Base-by-base conservation (phyloP, 2,113 vertebrate species). In the Dicrurus megarhynchus region DNA sequence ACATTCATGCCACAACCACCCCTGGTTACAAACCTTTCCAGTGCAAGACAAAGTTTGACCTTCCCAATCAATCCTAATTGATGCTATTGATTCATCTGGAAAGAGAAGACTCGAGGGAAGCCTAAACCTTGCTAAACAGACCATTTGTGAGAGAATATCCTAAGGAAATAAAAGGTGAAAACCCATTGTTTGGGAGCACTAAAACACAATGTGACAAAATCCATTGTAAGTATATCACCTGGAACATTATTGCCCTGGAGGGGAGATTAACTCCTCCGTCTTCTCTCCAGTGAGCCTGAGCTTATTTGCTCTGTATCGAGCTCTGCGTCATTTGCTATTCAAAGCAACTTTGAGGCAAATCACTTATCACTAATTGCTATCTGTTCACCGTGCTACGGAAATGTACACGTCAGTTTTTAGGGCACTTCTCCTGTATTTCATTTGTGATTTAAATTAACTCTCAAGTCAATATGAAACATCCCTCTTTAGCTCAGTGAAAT, bases 391-490 rank as follows among this genome's bases (percentile, higher is more conserved):
- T 9, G 37, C 35, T 57, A 92, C 0, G 0, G 41, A 61, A 50
- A 79, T 3, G 42, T 39, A 90, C 87, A 78, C 75, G 56, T 26
- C 60, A 50, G 55, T 39, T 94, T 95, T 85, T 90, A 92, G 67
- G 73, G 56, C 69, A 76, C 74, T 85, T 71, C 49, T 55, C 65
- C 82, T 42, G 57, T 74, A 65, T 78, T 93, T 95, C 77, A 94
- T 95, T 87, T 96, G 75, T 90, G 88, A 96, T 92, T 95, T 86
- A 90, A 96, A 94, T 90, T 77, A 84, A 68, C 82, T 95, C 84
- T 85, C 63, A 44, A 91, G 90, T 88, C 84, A 94, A 93, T 89
- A 89, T 33, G 41, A 85, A 78, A 59, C 44, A 53, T 70, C 46
- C 64, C 41, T 88, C 84, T 89, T 73, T 11, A 92, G 32, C 49